Evolutionary conservation across 92 coral and sea anemone species (phyloP), one percentile per base, ranked within the genome.

Genomic region (Montipora capitata): DNA sequence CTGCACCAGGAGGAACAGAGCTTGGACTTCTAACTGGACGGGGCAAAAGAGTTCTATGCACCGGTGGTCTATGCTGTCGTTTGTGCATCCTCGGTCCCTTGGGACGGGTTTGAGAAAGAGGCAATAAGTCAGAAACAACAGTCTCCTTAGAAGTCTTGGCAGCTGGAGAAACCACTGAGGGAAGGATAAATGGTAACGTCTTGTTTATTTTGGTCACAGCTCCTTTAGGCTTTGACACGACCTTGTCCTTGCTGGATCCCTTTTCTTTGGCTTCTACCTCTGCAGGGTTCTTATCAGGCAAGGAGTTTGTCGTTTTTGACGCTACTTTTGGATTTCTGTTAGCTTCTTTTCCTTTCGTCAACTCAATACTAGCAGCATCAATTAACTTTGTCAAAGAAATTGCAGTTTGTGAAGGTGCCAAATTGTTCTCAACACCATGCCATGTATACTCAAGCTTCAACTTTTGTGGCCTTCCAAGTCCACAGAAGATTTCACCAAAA

Each of bases 31-130:
- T 41, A 12, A 81, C 85, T 61, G 99, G 99, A 43, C 99, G 83
- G 76, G 99, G 99, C 57, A 98, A 58, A 77, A 98, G 75, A 52
- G 93, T 98, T 86, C 98, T 94, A 63, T 96, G 98, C 43, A 88
- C 88, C 72, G 58, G 84, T 45, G 98, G 87, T 57, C 83, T 78
- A 54, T 84, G 93, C 57, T 88, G 94, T 68, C 85, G 91, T 70
- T 88, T 81, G 40, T 88, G 89, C 65, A 62, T 35, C 68, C 79
- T 79, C 40, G 89, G 82, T 17, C 58, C 71, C 44, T 15, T 85
- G 15, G 89, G 83, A 13, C 89, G 89, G 7, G 73, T 48, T 61
- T 42, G 74, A 5, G 85, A 68, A 13, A 83, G 80, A 43, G 42
- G 72, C 7, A 15, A 7, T 1, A 89, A 80, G 38, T 80, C 76